Base-by-base conservation (phyloP, 2,888 invertebrate species). In the Cantharis flavilabris region DNA sequence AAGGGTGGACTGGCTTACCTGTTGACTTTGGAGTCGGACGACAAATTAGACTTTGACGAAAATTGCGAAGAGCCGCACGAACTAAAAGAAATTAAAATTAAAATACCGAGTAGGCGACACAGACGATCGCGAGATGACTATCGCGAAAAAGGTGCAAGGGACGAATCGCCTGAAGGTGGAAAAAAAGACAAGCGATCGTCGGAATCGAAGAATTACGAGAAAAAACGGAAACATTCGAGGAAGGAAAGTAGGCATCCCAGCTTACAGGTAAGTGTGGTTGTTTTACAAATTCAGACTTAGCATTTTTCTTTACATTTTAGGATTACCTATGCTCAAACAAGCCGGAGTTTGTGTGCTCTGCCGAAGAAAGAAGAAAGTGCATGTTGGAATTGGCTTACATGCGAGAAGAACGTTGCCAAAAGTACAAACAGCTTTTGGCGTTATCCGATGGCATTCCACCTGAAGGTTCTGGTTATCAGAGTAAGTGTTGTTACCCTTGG, bases 291-390 rank as follows among this genome's bases (percentile, higher is more conserved):
- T 26, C 26, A 26, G 9, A 9, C 5, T 9, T 26, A 26, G 4
- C 9, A 71, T 62, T 63, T 71, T 75, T 70, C 30, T 2, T 13
- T 9, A 89, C 91, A 7, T 90, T 93, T 26, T 89, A 94, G 90
- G 94, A 95, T 76, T 93, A 94, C 85, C 90, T 96, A 83, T 90
- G 91, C 81, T 90, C 87, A 79, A 94, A 94, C 82, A 91, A 93
- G 33, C 96, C 96, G 0, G 91, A 92, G 78, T 96, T 95, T 86
- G 89, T 94, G 30, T 87, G 89, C 69, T 89, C 90, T 70, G 91
- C 92, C 0, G 91, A 92, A 82, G 87, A 88, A 72, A 88, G 92
- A 76, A 86, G 90, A 74, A 88, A 89, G 69, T 89, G 88, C 79
- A 84, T 91, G 81, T 86, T 87, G 1, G 89, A 90, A 80, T 85